Base-by-base conservation (phyloP, 2,888 invertebrate genomes). In the Capitulum mitella region DNA sequence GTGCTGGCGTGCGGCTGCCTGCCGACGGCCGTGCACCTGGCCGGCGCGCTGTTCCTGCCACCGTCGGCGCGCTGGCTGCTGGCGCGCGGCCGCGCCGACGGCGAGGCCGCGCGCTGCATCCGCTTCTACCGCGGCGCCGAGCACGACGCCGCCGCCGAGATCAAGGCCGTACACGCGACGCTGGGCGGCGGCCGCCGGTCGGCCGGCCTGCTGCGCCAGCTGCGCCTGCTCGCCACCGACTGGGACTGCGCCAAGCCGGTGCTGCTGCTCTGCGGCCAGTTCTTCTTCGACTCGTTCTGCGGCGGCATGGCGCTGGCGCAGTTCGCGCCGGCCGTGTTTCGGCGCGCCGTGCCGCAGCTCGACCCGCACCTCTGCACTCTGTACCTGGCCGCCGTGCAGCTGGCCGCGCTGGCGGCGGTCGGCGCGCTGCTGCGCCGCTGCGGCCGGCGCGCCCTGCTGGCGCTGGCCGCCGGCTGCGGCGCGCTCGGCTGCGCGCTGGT, bases 231-330 rank as follows among this genome's bases (percentile, higher is more conserved):
- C 5, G 26, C 10, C n/a, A 54, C 54, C n/a, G 54, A 54, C 22
- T 54, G 54, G 54, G 54, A 54, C 54, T 54, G 54, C 54, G 54
- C 54, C 54, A 54, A 54, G n/a, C 54, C 54, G n/a, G 54, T 54
- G n/a, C 54, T 54, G 54, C 54, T 54, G 54, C 54, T 54, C n/a
- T 54, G 54, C 54, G 54, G 54, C 16, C 54, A 54, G 54, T 54
- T 54, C n/a, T 16, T 54, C 22, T 54, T 54, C 54, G 54, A 54
- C 54, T 16, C 54, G n/a, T 54, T 54, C 54, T 54, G 54, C 54
- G 54, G 54, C 54, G 54, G 54, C 5, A 26, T 54, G 54, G n/a
- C 22, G 22, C 2, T 54, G n/a, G 22, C 54, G 3, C 54, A 54
- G 54, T 54, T 54, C 54, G 54, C 54, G 54, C 54, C 54, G 54